Base-by-base conservation (phyloP, 1,140 invertebrate genomes). In the Augochlora pura region DNA sequence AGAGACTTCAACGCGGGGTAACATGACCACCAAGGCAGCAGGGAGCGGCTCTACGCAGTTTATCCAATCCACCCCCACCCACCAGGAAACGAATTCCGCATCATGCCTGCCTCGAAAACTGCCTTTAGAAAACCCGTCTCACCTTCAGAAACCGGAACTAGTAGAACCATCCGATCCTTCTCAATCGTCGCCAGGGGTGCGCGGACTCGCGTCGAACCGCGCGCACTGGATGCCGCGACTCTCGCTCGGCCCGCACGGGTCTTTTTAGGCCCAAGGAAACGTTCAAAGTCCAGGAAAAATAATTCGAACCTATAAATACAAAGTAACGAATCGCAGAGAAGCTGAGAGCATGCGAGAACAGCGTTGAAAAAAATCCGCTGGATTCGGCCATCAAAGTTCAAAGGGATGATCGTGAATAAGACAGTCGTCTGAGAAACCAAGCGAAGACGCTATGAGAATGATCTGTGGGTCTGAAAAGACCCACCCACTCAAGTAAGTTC, bases 61-160 rank as follows among this genome's bases (percentile, higher is more conserved):
- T 80, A 85, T 87, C 88, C 90, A 89, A 90, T 86, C 86, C 88
- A n/a, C n/a, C n/a, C n/a, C n/a, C n/a, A n/a, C n/a, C n/a, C n/a
- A n/a, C 88, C 21, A 75, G 73, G 63, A 81, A 84, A 85, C 78
- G 68, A 84, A 84, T 82, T 86, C 90, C 87, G 91, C 91, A 92
- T 92, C 88, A 87, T 91, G 90, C 90, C 89, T 92, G 90, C 84
- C 86, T 90, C 87, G 75, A 90, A 86, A n/a, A n/a, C n/a, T 71
- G 77, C 87, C 85, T 77, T 78, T 87, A 80, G 81, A 80, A 12
- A 7, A 52, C 65, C 88, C 77, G 80, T 63, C n/a, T n/a, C 38
- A 70, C 83, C 80, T 39, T 63, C 59, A 70, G 74, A 74, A n/a
- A 77, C 64, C 64, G 39, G 52, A n/a, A 73, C 64, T 69, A 83